Conservation (phyloP, 2,888 invertebrate genomes). For the Parasteatoda lunata region DNA sequence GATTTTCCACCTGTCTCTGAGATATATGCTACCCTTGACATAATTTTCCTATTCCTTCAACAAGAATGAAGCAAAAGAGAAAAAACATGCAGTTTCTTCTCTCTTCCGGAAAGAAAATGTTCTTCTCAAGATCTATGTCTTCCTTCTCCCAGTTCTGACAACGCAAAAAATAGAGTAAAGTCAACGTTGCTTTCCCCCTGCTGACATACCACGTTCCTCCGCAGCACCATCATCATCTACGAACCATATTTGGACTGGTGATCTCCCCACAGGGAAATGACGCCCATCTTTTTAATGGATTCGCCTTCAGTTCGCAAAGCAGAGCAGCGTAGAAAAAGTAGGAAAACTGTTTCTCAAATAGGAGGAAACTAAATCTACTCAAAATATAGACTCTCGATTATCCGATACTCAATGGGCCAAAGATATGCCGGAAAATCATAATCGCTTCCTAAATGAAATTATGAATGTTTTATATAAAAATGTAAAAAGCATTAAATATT, state of each 20-base stretch:
- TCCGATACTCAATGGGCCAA: no score
- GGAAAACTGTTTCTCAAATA: slow-evolving; percentile 76
- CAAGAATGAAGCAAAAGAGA: no score
- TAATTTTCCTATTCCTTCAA: neutral
- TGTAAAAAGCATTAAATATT: no score
- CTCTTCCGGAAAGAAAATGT: neutral
- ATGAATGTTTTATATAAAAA: no score
- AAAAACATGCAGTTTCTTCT: neutral
- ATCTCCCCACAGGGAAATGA: slow-evolving; percentile 5
- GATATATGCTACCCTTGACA: neutral
- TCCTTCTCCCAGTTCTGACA: slow-evolving; percentile 21
- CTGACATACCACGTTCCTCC: slow-evolving; percentile 20
- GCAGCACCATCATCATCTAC: slow-evolving; percentile 43
- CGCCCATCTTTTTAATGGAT: slow-evolving; percentile 34
- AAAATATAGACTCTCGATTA: no score
- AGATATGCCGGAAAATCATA: no score
- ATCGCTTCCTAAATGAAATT: no score
- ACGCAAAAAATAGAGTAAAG: slow-evolving; percentile 62
- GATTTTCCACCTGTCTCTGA: neutral
- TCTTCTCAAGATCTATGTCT: slow-evolving; percentile 32
- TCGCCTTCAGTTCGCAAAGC: slow-evolving; percentile 10
- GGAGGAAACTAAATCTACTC: no score
- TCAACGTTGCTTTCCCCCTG: slow-evolving; percentile 10
- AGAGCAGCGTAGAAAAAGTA: slow-evolving; percentile 1
- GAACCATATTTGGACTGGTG: slow-evolving; percentile 57